A percentile compares a stretch with the other conserved stretches of the same genome.
phyloP scores from a whole-genome alignment of 2,113 vertebrate species.

The Lathamus discolor region DNA sequence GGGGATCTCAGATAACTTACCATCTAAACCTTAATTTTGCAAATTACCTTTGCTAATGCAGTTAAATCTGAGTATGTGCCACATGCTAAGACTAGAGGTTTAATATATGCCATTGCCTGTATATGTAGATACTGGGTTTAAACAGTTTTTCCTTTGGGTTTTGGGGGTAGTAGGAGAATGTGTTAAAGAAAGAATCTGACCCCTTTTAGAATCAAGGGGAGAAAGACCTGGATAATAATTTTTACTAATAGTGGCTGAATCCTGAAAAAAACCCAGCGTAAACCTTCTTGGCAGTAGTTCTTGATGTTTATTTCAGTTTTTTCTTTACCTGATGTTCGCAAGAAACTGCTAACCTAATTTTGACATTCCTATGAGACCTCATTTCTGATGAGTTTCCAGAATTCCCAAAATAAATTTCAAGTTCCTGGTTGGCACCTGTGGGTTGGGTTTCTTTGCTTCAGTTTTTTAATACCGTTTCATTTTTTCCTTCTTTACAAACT shows the following conservation, averaged over 20 bases:
- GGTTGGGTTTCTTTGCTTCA: neutral
- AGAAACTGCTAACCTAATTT: slow-evolving; percentile 24
- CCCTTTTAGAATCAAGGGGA: neutral
- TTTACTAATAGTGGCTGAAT: neutral
- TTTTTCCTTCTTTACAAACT: neutral
- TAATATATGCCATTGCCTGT: neutral
- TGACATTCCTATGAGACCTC: neutral
- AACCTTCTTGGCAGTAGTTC: neutral
- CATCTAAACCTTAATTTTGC: neutral
- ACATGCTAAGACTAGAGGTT: neutral
- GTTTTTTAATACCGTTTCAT: neutral
- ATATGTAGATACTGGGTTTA: neutral
- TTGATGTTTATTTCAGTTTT: neutral
- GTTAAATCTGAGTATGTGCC: neutral
- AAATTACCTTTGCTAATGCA: neutral
- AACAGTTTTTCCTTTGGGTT: neutral
- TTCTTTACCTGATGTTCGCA: neutral
- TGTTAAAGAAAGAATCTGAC: neutral
- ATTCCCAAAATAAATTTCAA: neutral
- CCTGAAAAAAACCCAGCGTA: neutral
- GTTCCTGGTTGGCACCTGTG: neutral
- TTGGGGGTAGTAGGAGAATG: neutral
- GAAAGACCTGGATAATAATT: neutral
- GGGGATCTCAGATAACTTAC: neutral
- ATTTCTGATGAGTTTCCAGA: neutral